These are phyloP conservation scores for Achroia grisella DNA, from an alignment of 1,140 invertebrate genomes.

Conservation along the genomic window DNA sequence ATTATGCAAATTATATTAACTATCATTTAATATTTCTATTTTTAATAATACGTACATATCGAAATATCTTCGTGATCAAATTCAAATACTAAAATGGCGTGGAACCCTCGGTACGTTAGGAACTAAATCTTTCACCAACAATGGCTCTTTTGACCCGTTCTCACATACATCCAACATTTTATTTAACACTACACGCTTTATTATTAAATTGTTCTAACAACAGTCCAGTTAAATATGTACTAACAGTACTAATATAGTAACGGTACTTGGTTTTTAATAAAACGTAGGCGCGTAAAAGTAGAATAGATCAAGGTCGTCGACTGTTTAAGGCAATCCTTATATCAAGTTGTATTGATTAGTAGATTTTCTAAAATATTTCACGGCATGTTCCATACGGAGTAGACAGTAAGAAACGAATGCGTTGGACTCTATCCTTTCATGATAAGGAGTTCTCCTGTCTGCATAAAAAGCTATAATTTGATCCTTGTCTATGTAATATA, in stretches of 20 bases:
- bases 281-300: not conserved
- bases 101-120: not conserved
- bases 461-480: too few relatives aligned
- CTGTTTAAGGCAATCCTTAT: not conserved
- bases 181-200: constrained; percentile 29
- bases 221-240: constrained; percentile 17
- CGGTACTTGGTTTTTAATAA: not conserved
- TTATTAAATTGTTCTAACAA: constrained; percentile 25
- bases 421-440: too few relatives aligned
- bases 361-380: too few relatives aligned
- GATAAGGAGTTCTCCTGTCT: too few relatives aligned
- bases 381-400: too few relatives aligned
- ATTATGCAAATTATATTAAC: too few relatives aligned
- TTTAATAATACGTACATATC: too few relatives aligned
- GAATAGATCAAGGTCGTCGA: not conserved
- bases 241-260: constrained; percentile 14
- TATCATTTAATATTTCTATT: too few relatives aligned
- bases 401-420: too few relatives aligned
- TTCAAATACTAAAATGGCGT: not conserved
- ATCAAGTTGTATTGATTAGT: too few relatives aligned
- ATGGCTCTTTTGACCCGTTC: constrained; percentile 20
- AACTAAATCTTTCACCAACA: constrained; percentile 8
- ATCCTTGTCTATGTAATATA: too few relatives aligned
- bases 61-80: too few relatives aligned
- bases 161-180: constrained; percentile 26